Base-by-base conservation (phyloP, 2,113 vertebrate genomes). In the Megaleporinus macrocephalus region DNA sequence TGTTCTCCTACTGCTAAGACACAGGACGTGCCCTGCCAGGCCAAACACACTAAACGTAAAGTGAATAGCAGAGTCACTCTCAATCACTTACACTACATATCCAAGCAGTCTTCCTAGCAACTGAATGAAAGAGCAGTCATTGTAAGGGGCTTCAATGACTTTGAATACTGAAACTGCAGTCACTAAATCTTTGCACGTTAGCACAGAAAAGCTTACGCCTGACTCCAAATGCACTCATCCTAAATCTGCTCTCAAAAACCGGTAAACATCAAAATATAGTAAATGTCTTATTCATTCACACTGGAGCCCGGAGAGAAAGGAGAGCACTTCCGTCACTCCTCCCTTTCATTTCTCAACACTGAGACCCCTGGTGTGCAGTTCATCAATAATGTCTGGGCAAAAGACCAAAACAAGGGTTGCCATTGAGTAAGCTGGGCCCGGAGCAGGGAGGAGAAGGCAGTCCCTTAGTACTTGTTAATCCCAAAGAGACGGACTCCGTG, bases 401-500 rank as follows among this genome's bases (percentile, higher is more conserved):
- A 18, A 61, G 69, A 36, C 29, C 24, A 57, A 47, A 73, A 12
- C 16, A 44, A 20, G 29, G n/a, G 49, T 18, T 24, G 77, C 16
- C 62, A 7, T n/a, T 20, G 55, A 53, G 59, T 5, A 13, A 36
- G 26, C 69, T 24, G 29, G 49, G 33, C 14, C 20, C 53, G 5
- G 53, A 55, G 53, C 33, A 4, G 14, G 27, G 55, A 44, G 13
- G 55, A 36, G 30, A 49, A 24, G 20, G 41, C 29, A 68, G 62
- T 24, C 36, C 41, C 79, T 95, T 90, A 99, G 82, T 99, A 99
- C 89, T 97, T 98, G 92, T 99, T 99, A 93, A 99, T 99, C 90
- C 98, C 98, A 91, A 99, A 98, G 91, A 99, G 94, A 81, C 96
- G 94, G 86, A 99, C 98, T 0, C 98, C 97, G 2, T 99, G 98